Conservation (phyloP, 2,113 vertebrate genomes). For the Sinocyclocheilus maitianheensis region DNA sequence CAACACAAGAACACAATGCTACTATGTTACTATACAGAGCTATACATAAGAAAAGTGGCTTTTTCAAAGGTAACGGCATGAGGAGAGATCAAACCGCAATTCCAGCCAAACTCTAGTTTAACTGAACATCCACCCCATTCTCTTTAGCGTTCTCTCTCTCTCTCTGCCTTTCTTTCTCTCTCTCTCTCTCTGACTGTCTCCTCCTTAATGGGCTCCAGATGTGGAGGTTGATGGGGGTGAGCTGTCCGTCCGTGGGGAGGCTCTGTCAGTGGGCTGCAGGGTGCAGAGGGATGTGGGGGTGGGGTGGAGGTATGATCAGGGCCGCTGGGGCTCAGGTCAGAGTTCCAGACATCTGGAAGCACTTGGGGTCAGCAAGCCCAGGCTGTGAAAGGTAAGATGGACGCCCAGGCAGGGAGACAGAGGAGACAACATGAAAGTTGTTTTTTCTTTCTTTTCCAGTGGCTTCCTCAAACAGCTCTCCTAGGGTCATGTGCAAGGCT, state of each 20-base stretch:
- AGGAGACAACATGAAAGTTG: constrained; percentile 52
- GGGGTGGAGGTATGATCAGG: constrained; percentile 26
- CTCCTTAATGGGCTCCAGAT: constrained; percentile 64
- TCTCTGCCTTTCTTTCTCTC: constrained; percentile 41
- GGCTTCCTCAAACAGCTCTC: constrained; percentile 6
- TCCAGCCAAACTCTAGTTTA: constrained; percentile 15
- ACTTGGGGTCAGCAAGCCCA: constrained; percentile 60
- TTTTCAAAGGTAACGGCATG: constrained; percentile 17
- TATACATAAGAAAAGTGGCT: constrained; percentile 8
- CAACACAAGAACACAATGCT: no score
- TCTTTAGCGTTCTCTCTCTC: constrained; percentile 44
- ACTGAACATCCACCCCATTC: constrained; percentile 2
- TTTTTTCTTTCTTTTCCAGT: constrained; percentile 27
- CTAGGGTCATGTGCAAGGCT: neutral
- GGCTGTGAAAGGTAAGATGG: constrained; percentile 60
- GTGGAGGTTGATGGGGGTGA: constrained; percentile 59
- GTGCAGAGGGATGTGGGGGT: constrained; percentile 53
- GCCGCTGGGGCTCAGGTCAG: constrained; percentile 51
- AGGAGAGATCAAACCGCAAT: constrained; percentile 36
- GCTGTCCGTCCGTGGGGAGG: constrained; percentile 56
- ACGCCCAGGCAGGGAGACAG: constrained; percentile 35
- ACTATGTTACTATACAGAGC: neutral
- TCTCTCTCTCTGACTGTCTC: constrained; percentile 57
- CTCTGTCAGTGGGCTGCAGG: constrained; percentile 49
- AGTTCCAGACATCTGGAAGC: constrained; percentile 64